phyloP scores from a whole-genome alignment of 2,113 vertebrate genomes.

The Tychaedon coryphoeus region DNA sequence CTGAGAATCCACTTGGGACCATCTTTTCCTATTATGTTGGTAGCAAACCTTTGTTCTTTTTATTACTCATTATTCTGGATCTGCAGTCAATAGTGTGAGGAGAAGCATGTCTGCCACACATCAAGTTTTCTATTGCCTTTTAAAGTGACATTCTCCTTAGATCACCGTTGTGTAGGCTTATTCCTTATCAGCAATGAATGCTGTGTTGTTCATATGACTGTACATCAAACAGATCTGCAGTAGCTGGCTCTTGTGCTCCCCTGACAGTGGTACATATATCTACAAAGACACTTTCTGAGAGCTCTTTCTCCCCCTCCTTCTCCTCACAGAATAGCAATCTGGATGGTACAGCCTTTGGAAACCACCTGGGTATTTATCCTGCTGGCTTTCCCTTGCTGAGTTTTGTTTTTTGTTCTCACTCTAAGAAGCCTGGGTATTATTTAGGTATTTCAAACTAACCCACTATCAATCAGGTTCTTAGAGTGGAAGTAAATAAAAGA shows the following conservation, averaged over 20 bases:
- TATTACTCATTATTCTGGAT: background rate
- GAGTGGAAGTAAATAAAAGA: background rate
- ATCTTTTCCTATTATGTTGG: background rate
- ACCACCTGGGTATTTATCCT: background rate
- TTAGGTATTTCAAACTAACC: background rate
- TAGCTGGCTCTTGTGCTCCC: background rate
- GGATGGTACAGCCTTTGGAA: background rate
- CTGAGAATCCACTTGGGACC: background rate
- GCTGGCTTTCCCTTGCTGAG: background rate
- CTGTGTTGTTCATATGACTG: background rate
- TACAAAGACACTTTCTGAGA: background rate
- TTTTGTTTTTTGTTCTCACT: background rate
- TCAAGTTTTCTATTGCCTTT: background rate
- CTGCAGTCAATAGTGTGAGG: background rate
- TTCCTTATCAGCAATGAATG: background rate
- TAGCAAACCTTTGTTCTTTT: slow-evolving; percentile 21
- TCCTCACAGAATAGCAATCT: background rate
- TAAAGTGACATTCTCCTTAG: background rate
- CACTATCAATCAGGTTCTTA: background rate
- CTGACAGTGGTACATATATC: background rate
- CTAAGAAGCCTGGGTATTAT: background rate
- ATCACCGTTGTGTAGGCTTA: background rate
- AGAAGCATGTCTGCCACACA: background rate
- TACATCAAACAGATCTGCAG: background rate
- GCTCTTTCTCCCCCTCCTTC: background rate